Percentiles rank a stretch among this genome's conserved stretches.
Evolutionary conservation across 2,113 vertebrate genomes (phyloP).

Genomic region (Nerophis ophidion): DNA sequence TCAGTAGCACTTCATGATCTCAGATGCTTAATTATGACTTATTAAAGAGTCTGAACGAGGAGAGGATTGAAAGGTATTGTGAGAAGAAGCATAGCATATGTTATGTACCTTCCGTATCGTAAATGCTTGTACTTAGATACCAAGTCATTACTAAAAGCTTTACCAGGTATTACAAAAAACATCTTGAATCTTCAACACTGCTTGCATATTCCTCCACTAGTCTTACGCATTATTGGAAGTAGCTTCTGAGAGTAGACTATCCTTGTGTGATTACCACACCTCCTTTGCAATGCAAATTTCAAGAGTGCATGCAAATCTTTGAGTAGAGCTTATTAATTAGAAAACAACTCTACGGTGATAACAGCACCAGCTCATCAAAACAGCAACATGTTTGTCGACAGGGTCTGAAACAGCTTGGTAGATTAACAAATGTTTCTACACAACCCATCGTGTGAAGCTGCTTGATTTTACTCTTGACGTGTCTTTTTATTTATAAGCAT

Average conservation of each 20-base stretch:
- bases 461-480: not conserved
- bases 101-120: not conserved
- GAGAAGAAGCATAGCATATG: not conserved
- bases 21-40: slow-evolving; percentile 35
- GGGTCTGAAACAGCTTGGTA: not conserved
- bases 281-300: slow-evolving; percentile 39
- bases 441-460: not conserved
- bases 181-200: not conserved
- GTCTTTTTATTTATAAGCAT: not conserved
- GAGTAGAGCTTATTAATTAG: slow-evolving; percentile 23
- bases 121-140: not conserved
- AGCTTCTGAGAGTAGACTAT: slow-evolving; percentile 27
- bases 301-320: slow-evolving; percentile 13
- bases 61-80: not conserved
- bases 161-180: not conserved
- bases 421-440: not conserved
- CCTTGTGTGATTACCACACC: slow-evolving; percentile 29
- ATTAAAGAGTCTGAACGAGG: slow-evolving; percentile 20
- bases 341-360: slow-evolving; percentile 16
- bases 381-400: not conserved
- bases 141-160: not conserved
- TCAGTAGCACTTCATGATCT: slow-evolving; percentile 23
- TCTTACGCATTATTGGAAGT: slow-evolving; percentile 32
- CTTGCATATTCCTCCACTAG: slow-evolving; percentile 21
- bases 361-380: slow-evolving; percentile 28